Conservation (phyloP, 2,113 vertebrate genomes). For the Sminthopsis crassicaudata region DNA sequence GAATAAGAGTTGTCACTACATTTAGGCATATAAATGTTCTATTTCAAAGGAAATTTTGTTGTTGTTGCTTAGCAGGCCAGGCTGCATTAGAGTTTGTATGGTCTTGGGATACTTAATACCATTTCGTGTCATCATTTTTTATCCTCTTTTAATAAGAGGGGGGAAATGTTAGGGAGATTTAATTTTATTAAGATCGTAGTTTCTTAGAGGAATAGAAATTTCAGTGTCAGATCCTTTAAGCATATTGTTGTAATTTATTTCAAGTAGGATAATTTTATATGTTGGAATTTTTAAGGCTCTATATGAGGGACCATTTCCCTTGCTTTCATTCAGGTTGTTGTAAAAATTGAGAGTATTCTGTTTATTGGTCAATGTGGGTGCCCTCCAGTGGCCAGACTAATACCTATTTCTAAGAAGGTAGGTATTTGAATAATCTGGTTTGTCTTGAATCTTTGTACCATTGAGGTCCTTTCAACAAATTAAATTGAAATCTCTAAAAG, state of each 20-base stretch:
- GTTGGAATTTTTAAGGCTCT: neutral
- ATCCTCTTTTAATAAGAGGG: neutral
- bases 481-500: neutral
- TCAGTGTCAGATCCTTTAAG: neutral
- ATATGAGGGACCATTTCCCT: neutral
- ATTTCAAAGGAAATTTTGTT: neutral
- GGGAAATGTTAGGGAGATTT: neutral
- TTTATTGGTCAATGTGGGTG: slow-evolving; percentile 70
- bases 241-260: neutral
- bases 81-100: neutral
- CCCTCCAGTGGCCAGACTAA: slow-evolving; percentile 82
- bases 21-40: neutral
- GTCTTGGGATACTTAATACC: neutral
- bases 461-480: neutral
- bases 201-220: neutral
- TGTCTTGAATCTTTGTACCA: neutral
- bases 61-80: neutral
- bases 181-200: neutral
- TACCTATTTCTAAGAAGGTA: neutral
- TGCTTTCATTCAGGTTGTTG: neutral
- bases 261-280: neutral
- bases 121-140: neutral
- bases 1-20: neutral
- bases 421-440: neutral
- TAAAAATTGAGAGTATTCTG: neutral